These are phyloP conservation scores for Ficedula albicollis DNA, from an alignment of 2,797 vertebrate species.

Conservation along the genomic window DNA sequence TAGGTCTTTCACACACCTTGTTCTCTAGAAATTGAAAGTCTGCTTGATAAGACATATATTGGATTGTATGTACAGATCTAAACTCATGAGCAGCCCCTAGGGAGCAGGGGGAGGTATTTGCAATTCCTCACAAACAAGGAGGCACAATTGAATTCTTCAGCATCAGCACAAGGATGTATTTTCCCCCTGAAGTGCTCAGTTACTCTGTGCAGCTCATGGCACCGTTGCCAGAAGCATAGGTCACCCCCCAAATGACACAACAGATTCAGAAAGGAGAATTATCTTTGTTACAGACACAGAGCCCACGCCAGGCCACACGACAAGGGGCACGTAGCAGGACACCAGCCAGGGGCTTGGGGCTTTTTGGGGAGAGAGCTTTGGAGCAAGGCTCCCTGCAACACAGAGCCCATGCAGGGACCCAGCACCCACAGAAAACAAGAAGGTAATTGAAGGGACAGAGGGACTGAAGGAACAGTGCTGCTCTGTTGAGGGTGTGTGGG, in stretches of 20 bases:
- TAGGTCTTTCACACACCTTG: neutral
- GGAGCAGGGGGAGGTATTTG: neutral
- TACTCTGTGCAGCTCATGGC: neutral
- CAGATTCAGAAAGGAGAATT: neutral
- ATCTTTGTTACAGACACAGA: neutral
- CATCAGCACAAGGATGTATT: neutral
- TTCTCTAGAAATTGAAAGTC: neutral
- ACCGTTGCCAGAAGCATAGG: neutral
- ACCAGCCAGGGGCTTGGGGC: neutral
- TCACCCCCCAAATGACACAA: neutral
- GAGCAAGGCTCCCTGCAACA: neutral
- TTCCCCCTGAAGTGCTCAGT: neutral
- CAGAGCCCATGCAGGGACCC: neutral
- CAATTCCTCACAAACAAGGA: neutral
- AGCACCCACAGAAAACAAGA: neutral
- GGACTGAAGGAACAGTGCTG: slow-evolving; percentile 1
- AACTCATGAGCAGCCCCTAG: neutral
- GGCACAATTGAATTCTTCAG: neutral
- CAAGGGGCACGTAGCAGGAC: neutral
- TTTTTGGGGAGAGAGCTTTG: neutral
- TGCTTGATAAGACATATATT: neutral
- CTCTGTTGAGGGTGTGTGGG: neutral
- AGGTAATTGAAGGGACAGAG: neutral
- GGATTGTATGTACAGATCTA: neutral
- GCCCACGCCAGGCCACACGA: neutral